A percentile compares a stretch with the other conserved stretches of the same genome.
These are phyloP conservation scores for Lithobates sylvaticus DNA, from an alignment of 2,797 vertebrate genomes.

Conservation along the genomic window DNA sequence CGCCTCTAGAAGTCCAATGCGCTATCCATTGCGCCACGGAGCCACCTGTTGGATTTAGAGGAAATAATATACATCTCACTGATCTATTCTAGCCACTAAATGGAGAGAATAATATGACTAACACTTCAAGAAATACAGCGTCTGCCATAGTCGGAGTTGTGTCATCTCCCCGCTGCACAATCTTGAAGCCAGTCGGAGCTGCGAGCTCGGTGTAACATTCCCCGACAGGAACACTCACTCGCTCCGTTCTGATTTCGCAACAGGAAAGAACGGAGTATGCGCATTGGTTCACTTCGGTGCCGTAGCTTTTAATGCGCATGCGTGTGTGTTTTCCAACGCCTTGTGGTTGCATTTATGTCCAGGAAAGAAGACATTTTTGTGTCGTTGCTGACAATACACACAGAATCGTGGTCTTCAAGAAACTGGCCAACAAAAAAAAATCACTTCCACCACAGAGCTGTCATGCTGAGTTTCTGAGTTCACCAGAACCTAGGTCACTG, in stretches of 20 bases:
- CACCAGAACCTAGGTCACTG: no score
- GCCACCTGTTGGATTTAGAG: constrained; percentile 86
- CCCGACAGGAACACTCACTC: background rate
- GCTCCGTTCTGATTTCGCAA: background rate
- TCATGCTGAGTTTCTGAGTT: no score
- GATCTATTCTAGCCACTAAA: no score
- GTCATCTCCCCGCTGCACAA: background rate
- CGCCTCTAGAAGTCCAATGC: constrained; percentile 93
- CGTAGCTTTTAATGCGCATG: background rate
- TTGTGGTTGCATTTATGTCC: background rate
- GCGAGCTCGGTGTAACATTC: background rate
- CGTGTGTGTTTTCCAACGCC: background rate
- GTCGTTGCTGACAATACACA: background rate
- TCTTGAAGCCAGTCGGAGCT: no score
- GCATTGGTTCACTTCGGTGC: background rate
- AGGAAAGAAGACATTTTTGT: background rate
- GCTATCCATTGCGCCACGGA: constrained; percentile 99
- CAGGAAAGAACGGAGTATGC: background rate
- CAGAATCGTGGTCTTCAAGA: background rate
- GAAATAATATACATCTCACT: background rate
- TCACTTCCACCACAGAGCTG: no score
- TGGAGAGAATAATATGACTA: no score
- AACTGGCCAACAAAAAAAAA: background rate
- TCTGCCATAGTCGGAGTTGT: no score
- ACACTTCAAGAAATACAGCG: background rate